Conservation (phyloP, 2,113 vertebrate species). For the Corythornis cristatus region DNA sequence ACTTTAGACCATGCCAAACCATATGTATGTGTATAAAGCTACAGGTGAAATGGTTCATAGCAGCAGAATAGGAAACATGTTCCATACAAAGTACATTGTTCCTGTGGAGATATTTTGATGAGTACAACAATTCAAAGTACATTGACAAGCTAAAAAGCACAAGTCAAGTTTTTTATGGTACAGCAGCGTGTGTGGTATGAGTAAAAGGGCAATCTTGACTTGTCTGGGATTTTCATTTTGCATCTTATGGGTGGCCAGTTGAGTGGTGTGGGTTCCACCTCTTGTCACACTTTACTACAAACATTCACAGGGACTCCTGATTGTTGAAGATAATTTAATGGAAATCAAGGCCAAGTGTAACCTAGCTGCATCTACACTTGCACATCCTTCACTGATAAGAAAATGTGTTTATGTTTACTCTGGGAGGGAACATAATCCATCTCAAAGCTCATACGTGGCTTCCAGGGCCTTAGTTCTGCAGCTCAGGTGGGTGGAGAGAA, state of each 20-base stretch:
- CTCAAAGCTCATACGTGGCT: neutral
- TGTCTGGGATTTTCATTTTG: neutral
- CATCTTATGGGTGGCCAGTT: neutral
- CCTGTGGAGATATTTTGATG: neutral
- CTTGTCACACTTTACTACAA: neutral
- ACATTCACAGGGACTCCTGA: neutral
- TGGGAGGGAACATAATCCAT: neutral
- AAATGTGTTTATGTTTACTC: neutral
- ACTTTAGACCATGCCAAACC: constrained; percentile 69
- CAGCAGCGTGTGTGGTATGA: neutral
- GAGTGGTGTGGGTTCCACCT: neutral
- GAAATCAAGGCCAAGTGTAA: neutral
- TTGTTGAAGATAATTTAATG: neutral
- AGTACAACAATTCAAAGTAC: neutral
- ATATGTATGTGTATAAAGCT: constrained; percentile 67
- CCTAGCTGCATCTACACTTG: neutral
- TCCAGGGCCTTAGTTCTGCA: neutral
- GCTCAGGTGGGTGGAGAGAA: neutral
- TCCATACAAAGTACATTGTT: neutral
- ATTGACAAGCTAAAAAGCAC: neutral
- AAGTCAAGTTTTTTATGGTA: neutral
- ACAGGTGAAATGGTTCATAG: constrained; percentile 41
- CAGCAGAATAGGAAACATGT: constrained; percentile 53
- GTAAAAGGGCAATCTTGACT: neutral
- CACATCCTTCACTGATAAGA: neutral